Evolutionary conservation across 1,140 invertebrate genomes (phyloP), one percentile per base, ranked within the genome.

Genomic region (Leptinotarsa texana): DNA sequence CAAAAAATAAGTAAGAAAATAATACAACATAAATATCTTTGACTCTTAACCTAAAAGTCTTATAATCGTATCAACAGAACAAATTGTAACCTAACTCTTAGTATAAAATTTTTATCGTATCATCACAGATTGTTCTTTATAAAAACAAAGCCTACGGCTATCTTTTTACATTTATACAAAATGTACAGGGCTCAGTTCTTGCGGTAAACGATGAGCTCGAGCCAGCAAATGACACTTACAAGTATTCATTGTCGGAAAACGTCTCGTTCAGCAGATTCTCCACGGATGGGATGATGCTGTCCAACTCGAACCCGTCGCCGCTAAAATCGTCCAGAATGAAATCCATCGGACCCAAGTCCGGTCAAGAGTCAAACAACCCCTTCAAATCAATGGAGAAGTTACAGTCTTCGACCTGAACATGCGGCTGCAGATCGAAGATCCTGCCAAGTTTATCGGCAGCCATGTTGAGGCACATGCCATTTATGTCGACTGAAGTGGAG

Each of bases 381-480:
- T 27, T 49, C n/a, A 62, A 15, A 42, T 71, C 57, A 13, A 71
- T 21, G 8, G 22, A 21, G 11, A 21, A 11, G 51, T 71, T 49
- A 27, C 75, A 77, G 48, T 73, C 72, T n/a, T 70, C 48, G 63
- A 77, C n/a, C 13, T 6, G 13, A 1, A 80, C 73, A 11, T 66
- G 66, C 1, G 76, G 73, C 42, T 79, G 51, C 42, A 80, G 63
- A 62, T 80, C 73, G 24, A 78, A 71, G 21, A 80, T 77, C 49
- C 72, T 77, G 17, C 47, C 61, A 22, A 80, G 65, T 66, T 77
- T 63, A 13, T 80, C 75, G 1, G 72, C 77, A 1, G 73, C 66
- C 42, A 75, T 80, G 13, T 70, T 70, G 13, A 77, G 74, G 48
- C 73, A 49, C 49, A 78, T 63, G 27, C 71, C 75, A n/a, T 74